Evolutionary conservation across 2,113 vertebrate genomes (phyloP), one percentile per base, ranked within the genome.

Genomic region (Elanoides forficatus): DNA sequence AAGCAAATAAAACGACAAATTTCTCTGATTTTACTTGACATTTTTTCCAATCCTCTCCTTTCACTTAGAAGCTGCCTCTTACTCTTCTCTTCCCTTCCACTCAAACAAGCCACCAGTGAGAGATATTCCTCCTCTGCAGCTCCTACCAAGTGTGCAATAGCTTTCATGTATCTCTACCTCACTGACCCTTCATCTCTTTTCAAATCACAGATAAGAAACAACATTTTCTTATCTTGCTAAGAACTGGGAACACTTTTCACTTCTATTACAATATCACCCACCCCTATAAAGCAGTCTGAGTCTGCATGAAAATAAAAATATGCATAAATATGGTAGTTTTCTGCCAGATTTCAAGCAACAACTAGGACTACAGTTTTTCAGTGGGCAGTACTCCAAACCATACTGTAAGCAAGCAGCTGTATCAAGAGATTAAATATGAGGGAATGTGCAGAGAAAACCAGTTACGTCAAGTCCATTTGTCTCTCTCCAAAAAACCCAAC

Each of bases 161-260:
- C 63, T 87, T 96, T 90, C 45, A 71, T 27, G 2, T 82, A 82
- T 76, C 93, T 95, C 80, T 83, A 93, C 74, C 91, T 93, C 91
- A 40, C 89, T 70, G 79, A 91, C 74, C 81, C 73, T 95, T 92
- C 70, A 79, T 91, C 65, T 95, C 78, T 87, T 90, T 82, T 85
- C 81, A 81, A 91, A 96, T 93, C 87, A 90, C 67, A 93, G 86
- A 91, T 94, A 93, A 94, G 84, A 74, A 94, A 88, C 84, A 93
- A 86, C 58, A 85, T 96, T 96, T 96, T 80, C 86, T 95, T 94
- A 94, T 91, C 94, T 88, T 81, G 42, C 81, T 89, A 87, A 87
- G 91, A 97, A 92, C 68, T 79, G 45, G 66, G 40, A 92, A 91
- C 26, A 27, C 72, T 84, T 92, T 91, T 66, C 70, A 85, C 53